Conservation (phyloP, 1,140 invertebrate genomes). For the Acromyrmex heyeri region DNA sequence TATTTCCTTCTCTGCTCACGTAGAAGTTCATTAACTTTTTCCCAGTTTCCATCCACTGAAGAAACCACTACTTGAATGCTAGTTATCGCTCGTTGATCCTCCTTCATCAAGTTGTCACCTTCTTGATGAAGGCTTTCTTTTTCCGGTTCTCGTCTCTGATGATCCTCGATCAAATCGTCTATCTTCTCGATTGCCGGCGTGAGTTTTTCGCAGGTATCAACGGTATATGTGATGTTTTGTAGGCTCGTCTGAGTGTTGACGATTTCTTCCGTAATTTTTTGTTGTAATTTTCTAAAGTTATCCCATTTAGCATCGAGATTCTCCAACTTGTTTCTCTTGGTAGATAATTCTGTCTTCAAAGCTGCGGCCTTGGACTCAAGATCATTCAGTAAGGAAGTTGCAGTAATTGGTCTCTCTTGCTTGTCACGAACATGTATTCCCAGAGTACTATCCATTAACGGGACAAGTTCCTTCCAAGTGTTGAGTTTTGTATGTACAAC, state of each 20-base stretch:
- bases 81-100: slow-evolving; percentile 92
- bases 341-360: slow-evolving; percentile 89
- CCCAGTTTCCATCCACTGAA: slow-evolving; percentile 92
- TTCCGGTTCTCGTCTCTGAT: slow-evolving; percentile 85
- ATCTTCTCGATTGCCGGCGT: slow-evolving; percentile 88
- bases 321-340: slow-evolving; percentile 90
- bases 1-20: slow-evolving; percentile 92
- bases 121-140: slow-evolving; percentile 90
- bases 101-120: slow-evolving; percentile 92
- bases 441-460: slow-evolving; percentile 90
- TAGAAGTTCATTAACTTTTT: slow-evolving; percentile 91
- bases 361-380: slow-evolving; percentile 90
- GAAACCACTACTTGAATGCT: slow-evolving; percentile 92
- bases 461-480: slow-evolving; percentile 90
- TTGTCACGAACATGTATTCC: slow-evolving; percentile 90
- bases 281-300: slow-evolving; percentile 90
- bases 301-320: slow-evolving; percentile 90
- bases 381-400: slow-evolving; percentile 90
- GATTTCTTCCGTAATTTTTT: slow-evolving; percentile 89
- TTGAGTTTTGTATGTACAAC: slow-evolving; percentile 89
- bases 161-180: slow-evolving; percentile 85
- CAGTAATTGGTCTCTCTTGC: slow-evolving; percentile 90
- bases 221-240: slow-evolving; percentile 86
- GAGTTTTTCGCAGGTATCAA: slow-evolving; percentile 87
- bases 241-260: slow-evolving; percentile 87